Conservation (phyloP, 2,113 vertebrate genomes). For the Psittacus erithacus region DNA sequence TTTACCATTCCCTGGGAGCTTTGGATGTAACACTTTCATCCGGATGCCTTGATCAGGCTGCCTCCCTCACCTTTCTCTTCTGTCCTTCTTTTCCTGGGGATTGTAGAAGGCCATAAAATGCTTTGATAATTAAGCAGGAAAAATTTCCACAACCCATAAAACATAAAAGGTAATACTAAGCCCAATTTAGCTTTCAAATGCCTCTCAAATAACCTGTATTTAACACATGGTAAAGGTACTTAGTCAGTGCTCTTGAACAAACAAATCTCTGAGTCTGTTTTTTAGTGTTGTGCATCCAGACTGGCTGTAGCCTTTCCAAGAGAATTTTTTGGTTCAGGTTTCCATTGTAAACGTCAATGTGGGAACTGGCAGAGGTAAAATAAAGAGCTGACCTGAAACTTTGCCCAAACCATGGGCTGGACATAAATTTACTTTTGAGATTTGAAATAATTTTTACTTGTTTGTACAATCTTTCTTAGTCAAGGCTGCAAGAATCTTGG, state of each 20-base stretch:
- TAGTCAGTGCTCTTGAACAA: neutral
- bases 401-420: neutral
- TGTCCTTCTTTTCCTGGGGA: slow-evolving; percentile 53
- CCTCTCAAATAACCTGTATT: slow-evolving; percentile 40
- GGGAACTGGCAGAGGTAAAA: neutral
- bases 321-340: slow-evolving; percentile 25
- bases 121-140: slow-evolving; percentile 75
- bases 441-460: neutral
- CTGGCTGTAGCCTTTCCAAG: neutral
- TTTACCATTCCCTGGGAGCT: slow-evolving; percentile 29
- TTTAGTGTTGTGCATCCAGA: neutral
- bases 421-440: neutral
- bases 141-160: slow-evolving; percentile 71
- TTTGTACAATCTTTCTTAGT: neutral
- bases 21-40: slow-evolving; percentile 74
- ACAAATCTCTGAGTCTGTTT: neutral
- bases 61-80: slow-evolving; percentile 9
- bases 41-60: slow-evolving; percentile 18
- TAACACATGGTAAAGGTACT: slow-evolving; percentile 13
- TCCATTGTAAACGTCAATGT: neutral
- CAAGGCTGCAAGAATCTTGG: neutral
- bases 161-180: slow-evolving; percentile 68
- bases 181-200: slow-evolving; percentile 58
- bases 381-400: slow-evolving; percentile 1
- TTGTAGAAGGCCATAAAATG: slow-evolving; percentile 69